Percentiles rank a stretch among this genome's conserved stretches.
phyloP scores from a whole-genome alignment of 2,113 vertebrate species.

The Carollia perspicillata region DNA sequence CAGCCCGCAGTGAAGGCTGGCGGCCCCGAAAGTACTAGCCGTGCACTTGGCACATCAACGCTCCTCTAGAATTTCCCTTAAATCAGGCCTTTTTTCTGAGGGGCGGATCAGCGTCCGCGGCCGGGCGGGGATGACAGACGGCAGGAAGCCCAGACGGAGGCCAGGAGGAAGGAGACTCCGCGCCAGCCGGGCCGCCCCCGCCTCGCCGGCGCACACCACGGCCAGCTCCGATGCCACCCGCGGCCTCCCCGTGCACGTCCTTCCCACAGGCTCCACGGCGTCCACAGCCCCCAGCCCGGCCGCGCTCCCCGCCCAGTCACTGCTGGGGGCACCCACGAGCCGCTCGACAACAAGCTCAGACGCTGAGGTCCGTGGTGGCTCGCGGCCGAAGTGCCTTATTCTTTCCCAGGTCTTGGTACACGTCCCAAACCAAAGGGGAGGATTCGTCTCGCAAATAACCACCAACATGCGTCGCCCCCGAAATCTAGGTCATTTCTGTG shows the following conservation, averaged over 20 bases:
- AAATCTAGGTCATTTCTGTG: not conserved
- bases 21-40: not conserved
- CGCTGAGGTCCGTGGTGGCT: not conserved
- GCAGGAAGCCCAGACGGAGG: not conserved
- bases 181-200: not conserved
- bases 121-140: not conserved
- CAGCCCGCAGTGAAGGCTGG: not conserved
- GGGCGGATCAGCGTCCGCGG: not conserved
- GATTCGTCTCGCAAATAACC: not conserved
- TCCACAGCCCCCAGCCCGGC: conserved; percentile 40
- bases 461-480: not conserved
- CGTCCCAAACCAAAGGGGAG: not conserved
- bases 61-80: conserved; percentile 58
- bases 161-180: not conserved
- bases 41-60: not conserved
- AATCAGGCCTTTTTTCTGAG: conserved; percentile 59
- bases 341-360: conserved; percentile 25
- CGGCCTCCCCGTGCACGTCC: conserved; percentile 48
- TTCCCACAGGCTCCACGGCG: conserved; percentile 48
- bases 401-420: not conserved
- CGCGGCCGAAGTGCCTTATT: not conserved
- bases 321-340: not conserved
- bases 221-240: conserved; percentile 56
- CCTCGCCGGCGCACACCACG: not conserved
- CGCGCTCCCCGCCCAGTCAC: not conserved